These are phyloP conservation scores for Heliornis fulica DNA, from an alignment of 2,113 vertebrate genomes.

Conservation along the genomic window DNA sequence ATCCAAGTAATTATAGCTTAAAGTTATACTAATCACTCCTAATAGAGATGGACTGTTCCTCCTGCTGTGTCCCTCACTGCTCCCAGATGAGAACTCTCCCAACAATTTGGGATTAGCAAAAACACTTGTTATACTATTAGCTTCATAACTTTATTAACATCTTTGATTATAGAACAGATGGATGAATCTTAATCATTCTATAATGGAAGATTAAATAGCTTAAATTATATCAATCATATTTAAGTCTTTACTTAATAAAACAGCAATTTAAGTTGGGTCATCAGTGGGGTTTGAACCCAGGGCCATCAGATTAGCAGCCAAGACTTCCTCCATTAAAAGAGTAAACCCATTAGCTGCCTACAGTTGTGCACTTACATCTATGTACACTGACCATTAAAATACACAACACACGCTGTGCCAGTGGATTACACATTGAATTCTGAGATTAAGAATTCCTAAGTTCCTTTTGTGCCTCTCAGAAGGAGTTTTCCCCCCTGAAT, in stretches of 20 bases:
- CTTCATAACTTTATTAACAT: slow-evolving; percentile 68
- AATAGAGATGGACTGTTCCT: slow-evolving; percentile 61
- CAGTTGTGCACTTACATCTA: slow-evolving; percentile 1
- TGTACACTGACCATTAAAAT: slow-evolving; percentile 24
- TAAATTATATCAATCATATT: slow-evolving; percentile 79
- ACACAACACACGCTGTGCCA: slow-evolving; percentile 18
- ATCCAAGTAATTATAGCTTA: slow-evolving; percentile 62
- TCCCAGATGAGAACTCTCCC: slow-evolving; percentile 58
- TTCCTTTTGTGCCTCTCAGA: slow-evolving; percentile 42
- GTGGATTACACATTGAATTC: slow-evolving; percentile 50
- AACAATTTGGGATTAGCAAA: slow-evolving; percentile 59
- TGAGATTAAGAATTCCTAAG: slow-evolving; percentile 52
- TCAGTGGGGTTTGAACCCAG: slow-evolving; percentile 41
- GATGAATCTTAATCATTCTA: slow-evolving; percentile 78
- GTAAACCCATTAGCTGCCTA: slow-evolving; percentile 55
- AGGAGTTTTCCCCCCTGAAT: slow-evolving; percentile 22
- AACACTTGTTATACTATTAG: slow-evolving; percentile 61
- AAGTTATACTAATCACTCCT: slow-evolving; percentile 61
- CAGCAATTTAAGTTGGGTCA: slow-evolving; percentile 72
- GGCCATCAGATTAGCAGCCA: slow-evolving; percentile 50
- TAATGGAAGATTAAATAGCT: slow-evolving; percentile 81
- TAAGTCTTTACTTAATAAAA: slow-evolving; percentile 74
- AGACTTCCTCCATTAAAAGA: slow-evolving; percentile 45
- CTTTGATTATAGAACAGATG: slow-evolving; percentile 76
- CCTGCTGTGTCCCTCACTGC: slow-evolving; percentile 58